A percentile compares a stretch with the other conserved stretches of the same genome.
phyloP scores from a whole-genome alignment of 2,888 invertebrate species.

The Rotaria macrura region DNA sequence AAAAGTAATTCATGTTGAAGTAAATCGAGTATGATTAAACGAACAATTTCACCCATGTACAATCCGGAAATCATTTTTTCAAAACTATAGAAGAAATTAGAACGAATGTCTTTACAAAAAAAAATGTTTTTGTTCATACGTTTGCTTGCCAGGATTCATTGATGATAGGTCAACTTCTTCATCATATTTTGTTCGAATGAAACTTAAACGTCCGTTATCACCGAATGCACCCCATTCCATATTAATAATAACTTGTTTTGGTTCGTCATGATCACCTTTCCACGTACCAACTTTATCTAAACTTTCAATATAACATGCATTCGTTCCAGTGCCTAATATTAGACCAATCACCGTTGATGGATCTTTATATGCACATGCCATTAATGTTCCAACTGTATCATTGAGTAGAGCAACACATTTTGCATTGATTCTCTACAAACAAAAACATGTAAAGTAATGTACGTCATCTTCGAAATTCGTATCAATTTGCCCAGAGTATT shows the following conservation, averaged over 20 bases:
- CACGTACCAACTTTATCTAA: constrained; percentile 69
- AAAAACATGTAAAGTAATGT: no score
- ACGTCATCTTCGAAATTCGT: neutral
- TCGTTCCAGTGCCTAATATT: constrained; percentile 80
- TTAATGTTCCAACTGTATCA: constrained; percentile 90
- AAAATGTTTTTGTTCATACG: constrained; percentile 47
- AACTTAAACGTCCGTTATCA: constrained; percentile 74
- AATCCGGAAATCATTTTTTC: constrained; percentile 35
- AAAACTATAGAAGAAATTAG: neutral
- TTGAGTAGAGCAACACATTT: constrained; percentile 86
- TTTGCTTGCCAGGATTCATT: constrained; percentile 64
- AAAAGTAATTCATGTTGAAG: constrained; percentile 33
- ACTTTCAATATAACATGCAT: constrained; percentile 85
- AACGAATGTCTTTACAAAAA: neutral
- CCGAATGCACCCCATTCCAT: constrained; percentile 97
- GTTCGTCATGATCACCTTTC: constrained; percentile 57
- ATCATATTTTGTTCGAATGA: constrained; percentile 65
- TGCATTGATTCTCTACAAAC: constrained; percentile 69
- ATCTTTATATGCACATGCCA: constrained; percentile 96
- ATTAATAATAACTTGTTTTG: constrained; percentile 69
- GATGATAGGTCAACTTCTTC: constrained; percentile 70
- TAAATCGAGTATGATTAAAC: constrained; percentile 30
- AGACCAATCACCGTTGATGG: constrained; percentile 81
- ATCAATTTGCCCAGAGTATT: no score
- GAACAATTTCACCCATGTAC: constrained; percentile 35